phyloP scores from a whole-genome alignment of 2,888 invertebrate species.

The Drosophila mimetica region DNA sequence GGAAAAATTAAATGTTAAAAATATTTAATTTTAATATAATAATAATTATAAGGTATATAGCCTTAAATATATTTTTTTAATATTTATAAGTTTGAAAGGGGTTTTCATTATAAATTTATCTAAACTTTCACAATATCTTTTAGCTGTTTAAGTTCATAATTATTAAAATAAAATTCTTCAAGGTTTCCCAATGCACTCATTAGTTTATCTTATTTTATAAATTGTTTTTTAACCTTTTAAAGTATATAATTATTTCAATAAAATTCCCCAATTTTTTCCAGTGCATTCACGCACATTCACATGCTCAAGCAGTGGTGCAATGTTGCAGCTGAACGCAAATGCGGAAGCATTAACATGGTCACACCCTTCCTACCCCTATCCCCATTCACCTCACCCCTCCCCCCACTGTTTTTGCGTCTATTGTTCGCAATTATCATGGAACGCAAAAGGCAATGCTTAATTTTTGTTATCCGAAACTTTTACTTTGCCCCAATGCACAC shows the following conservation, averaged over 20 bases:
- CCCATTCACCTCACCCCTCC: slow-evolving; percentile 13
- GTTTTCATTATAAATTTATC: too few species aligned
- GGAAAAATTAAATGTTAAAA: not conserved
- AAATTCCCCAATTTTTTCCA: not conserved
- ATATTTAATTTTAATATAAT: not conserved
- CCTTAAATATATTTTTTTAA: too few species aligned
- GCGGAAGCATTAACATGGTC: slow-evolving; percentile 57
- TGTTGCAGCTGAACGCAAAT: slow-evolving; percentile 57
- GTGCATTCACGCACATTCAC: slow-evolving; percentile 13
- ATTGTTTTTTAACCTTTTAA: too few species aligned
- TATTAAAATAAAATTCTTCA: too few species aligned
- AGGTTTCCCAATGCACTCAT: too few species aligned
- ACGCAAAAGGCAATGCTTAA: slow-evolving; percentile 69
- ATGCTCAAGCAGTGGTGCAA: slow-evolving; percentile 33
- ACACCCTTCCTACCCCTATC: slow-evolving; percentile 1
- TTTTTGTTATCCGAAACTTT: slow-evolving; percentile 61
- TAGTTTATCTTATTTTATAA: too few species aligned
- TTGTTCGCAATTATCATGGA: slow-evolving; percentile 74
- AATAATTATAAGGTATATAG: too few species aligned
- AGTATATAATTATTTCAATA: too few species aligned
- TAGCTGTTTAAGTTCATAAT: too few species aligned
- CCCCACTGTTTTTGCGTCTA: slow-evolving; percentile 51
- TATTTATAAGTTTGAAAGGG: too few species aligned
- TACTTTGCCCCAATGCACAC: slow-evolving; percentile 54
- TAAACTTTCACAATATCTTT: too few species aligned